Conservation (phyloP, 1,140 invertebrate species). For the Achroia grisella region DNA sequence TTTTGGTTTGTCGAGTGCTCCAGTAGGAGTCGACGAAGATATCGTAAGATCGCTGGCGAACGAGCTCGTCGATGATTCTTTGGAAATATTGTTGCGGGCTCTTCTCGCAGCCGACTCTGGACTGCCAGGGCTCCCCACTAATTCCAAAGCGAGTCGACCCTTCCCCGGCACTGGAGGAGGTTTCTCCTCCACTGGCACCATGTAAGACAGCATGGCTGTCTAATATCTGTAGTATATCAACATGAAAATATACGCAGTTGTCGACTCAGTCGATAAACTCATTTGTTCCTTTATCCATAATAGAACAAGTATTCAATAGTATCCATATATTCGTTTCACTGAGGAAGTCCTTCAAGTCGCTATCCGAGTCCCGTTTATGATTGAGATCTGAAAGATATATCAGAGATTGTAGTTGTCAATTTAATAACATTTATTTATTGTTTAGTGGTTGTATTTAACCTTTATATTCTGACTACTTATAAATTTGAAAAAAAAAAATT, state of each 20-base stretch:
- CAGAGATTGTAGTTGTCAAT: no score
- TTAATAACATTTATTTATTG: no score
- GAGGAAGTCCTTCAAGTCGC: conserved; percentile 8
- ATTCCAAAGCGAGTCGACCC: conserved; percentile 68
- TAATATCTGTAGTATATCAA: no score
- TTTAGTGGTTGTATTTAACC: no score
- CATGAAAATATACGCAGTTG: no score
- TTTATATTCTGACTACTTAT: no score
- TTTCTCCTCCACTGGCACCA: conserved; percentile 79
- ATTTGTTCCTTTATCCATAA: no score
- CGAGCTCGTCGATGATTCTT: conserved; percentile 75
- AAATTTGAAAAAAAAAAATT: no score
- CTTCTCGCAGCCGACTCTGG: conserved; percentile 42
- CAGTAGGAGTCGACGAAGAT: conserved; percentile 74
- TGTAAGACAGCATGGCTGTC: conserved; percentile 77
- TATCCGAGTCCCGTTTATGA: no score
- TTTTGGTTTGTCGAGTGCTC: conserved; percentile 72
- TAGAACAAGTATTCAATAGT: neutral
- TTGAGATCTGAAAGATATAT: conserved; percentile 30
- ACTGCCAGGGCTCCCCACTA: conserved; percentile 46
- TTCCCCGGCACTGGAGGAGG: conserved; percentile 74
- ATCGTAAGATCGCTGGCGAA: conserved; percentile 74
- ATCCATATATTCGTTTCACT: conserved; percentile 7
- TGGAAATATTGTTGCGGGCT: conserved; percentile 61
- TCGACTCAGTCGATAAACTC: no score